Evolutionary conservation across 2,888 invertebrate genomes (phyloP).

Genomic region (Vesta saturnalis): DNA sequence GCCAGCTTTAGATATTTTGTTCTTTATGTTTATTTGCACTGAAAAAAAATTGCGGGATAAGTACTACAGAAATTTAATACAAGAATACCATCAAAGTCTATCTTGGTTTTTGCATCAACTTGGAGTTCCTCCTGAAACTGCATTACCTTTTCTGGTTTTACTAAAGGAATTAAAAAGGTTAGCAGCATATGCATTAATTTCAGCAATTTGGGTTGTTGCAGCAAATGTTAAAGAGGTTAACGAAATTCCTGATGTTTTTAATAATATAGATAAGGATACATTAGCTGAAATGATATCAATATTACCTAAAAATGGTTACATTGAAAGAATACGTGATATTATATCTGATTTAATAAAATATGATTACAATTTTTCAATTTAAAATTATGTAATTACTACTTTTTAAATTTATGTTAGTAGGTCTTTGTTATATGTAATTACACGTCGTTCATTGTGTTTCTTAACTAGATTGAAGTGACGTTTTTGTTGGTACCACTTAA

Average conservation of each 20-base stretch:
- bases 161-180: constrained; percentile 47
- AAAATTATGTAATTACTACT: background rate
- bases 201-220: constrained; percentile 34
- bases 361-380: background rate
- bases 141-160: constrained; percentile 49
- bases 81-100: constrained; percentile 50
- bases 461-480: too few species aligned
- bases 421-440: too few species aligned
- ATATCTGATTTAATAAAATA: background rate
- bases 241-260: background rate
- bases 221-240: background rate
- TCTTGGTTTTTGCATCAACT: constrained; percentile 41
- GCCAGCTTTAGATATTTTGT: constrained; percentile 51
- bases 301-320: background rate
- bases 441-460: too few species aligned
- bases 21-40: constrained; percentile 51
- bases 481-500: too few species aligned
- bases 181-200: constrained; percentile 45
- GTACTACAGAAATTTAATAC: constrained; percentile 49
- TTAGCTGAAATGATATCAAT: background rate
- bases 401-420: too few species aligned
- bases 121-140: constrained; percentile 44
- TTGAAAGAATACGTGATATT: background rate
- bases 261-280: background rate
- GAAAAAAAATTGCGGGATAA: constrained; percentile 48